Evolutionary conservation across 2,888 invertebrate genomes (phyloP), one percentile per base, ranked within the genome.

Genomic region (Prenolepis imparis): DNA sequence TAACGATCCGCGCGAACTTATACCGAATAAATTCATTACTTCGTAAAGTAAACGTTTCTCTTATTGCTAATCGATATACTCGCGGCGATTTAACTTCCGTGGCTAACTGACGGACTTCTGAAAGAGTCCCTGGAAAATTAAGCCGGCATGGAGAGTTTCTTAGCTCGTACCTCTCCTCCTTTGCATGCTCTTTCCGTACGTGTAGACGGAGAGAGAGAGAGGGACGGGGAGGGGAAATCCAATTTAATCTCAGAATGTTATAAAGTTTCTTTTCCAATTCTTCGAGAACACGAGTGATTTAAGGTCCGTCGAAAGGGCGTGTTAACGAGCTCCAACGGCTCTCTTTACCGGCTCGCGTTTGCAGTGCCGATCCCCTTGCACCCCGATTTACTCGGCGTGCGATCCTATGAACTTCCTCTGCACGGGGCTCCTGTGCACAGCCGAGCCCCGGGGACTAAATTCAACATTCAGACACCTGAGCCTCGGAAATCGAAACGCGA

Each of bases 211-310:
- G 73, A 36, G 28, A 28, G 28, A 28, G 28, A 36, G 32, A 36
- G 55, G 8, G 18, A 52, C n/a, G 52, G 55, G 61, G 55, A 84
- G 57, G 55, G 57, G 59, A 84, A 80, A 87, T 90, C 88, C 88
- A 88, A 91, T 91, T 89, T 90, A 89, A 91, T 90, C 86, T 84
- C 73, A 74, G 70, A 67, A 64, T 72, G 75, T 87, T 83, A 85
- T 83, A 87, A 88, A 91, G 84, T 89, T 91, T 87, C 78, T 74
- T 77, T 85, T 66, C 68, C 85, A 73, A 82, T 86, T 81, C 70
- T 73, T 80, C 73, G 86, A 83, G 80, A 66, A 74, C 84, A 77
- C 82, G 72, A 77, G 82, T 89, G 90, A 90, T 90, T 91, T 90
- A 91, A 84, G 87, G 85, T 82, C 80, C 86, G 86, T 83, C 87